Percentiles rank a stretch among this genome's conserved stretches.
phyloP scores from a whole-genome alignment of 2,797 vertebrate species.

The Sternotherus odoratus region DNA sequence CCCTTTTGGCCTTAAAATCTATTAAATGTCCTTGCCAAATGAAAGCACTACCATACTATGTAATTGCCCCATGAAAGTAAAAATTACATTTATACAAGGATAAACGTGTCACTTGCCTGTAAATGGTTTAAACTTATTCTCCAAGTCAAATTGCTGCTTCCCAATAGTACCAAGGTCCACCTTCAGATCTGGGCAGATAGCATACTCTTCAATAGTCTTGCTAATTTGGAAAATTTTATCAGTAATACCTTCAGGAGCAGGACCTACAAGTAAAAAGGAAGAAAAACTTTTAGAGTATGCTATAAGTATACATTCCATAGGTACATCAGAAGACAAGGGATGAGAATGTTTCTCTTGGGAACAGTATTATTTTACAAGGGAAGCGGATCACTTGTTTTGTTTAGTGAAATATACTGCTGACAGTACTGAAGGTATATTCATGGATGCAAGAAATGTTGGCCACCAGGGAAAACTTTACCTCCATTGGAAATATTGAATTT shows the following conservation, averaged over 20 bases:
- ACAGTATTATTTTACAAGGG: not conserved
- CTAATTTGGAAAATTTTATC: slow-evolving; percentile 98
- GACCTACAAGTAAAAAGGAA: slow-evolving; percentile 81
- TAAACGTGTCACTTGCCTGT: slow-evolving; percentile 82
- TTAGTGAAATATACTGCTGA: not conserved
- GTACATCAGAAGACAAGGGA: not conserved
- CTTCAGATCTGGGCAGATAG: slow-evolving; percentile 95
- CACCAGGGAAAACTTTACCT: slow-evolving; percentile 80
- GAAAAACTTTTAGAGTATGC: not conserved
- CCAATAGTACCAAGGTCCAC: slow-evolving; percentile 92
- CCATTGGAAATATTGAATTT: slow-evolving; percentile 97
- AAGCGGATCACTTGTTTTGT: not conserved
- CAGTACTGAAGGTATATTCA: not conserved
- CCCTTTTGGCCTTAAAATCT: not conserved
- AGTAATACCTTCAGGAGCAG: slow-evolving; percentile 94
- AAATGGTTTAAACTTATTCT: slow-evolving; percentile 95
- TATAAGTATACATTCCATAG: not conserved
- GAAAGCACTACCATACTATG: rapidly evolving
- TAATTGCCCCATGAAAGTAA: not conserved
- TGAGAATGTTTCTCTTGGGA: not conserved
- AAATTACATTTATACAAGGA: not conserved
- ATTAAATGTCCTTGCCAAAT: rapidly evolving
- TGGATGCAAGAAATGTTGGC: rapidly evolving
- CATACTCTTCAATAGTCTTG: slow-evolving; percentile 94
- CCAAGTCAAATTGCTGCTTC: slow-evolving; percentile 96